Evolutionary conservation across 2,888 invertebrate genomes (phyloP).

Genomic region (Eugnorisma glareosa): DNA sequence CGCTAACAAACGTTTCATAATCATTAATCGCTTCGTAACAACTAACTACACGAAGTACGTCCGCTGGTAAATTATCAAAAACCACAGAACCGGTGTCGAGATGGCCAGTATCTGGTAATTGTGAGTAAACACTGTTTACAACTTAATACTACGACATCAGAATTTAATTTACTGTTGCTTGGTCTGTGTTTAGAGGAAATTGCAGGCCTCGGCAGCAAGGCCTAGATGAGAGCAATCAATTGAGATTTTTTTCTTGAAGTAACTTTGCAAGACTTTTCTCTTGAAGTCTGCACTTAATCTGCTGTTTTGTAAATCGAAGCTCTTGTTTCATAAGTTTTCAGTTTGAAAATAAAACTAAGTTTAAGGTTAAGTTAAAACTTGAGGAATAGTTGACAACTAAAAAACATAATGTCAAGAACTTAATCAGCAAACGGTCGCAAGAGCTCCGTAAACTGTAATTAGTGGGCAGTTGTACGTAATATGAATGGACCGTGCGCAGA

Average conservation of each 20-base stretch:
- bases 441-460: slow-evolving; percentile 82
- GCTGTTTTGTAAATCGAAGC: background rate
- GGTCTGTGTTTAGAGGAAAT: slow-evolving; percentile 80
- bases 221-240: slow-evolving; percentile 48
- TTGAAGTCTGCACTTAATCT: background rate
- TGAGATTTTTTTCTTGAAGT: slow-evolving; percentile 6
- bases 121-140: slow-evolving; percentile 75
- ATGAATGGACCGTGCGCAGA: slow-evolving; percentile 84
- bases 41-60: slow-evolving; percentile 45
- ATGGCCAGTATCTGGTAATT: slow-evolving; percentile 64
- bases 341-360: background rate
- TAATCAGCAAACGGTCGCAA: slow-evolving; percentile 82
- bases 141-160: slow-evolving; percentile 82
- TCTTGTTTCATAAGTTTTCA: background rate
- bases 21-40: slow-evolving; percentile 48
- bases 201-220: slow-evolving; percentile 66
- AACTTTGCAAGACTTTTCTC: background rate
- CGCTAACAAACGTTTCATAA: slow-evolving; percentile 49
- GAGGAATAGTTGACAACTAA: slow-evolving; percentile 49
- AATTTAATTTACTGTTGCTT: slow-evolving; percentile 82
- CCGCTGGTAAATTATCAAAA: slow-evolving; percentile 68
- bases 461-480: slow-evolving; percentile 84
- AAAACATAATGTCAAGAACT: slow-evolving; percentile 82
- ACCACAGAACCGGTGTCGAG: slow-evolving; percentile 68
- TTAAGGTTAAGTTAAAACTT: background rate